Evolutionary conservation across 2,888 invertebrate species (phyloP), one percentile per base, ranked within the genome.

Genomic region (Metopia argyrocephala): DNA sequence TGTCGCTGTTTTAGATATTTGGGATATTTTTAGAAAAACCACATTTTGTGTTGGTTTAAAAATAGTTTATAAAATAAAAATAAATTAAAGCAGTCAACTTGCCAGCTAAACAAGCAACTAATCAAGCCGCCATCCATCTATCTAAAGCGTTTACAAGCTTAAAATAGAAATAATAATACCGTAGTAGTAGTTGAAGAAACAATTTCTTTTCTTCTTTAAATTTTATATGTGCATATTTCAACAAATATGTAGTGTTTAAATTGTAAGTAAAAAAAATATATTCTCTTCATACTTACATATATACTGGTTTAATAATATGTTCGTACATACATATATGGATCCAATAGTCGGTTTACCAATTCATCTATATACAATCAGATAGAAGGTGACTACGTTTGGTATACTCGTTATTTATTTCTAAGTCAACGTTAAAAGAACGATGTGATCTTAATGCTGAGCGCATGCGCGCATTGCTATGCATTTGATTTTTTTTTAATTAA

Each of bases 11-110:
- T 21, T 59, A 27, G 46, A 69, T 52, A 48, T 56, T 59, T 78
- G 74, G 71, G 79, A 76, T 85, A 85, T 85, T 85, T 85, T 85
- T 85, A 85, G 85, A 81, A 82, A 84, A 83, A 83, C 82, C 83
- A 82, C 83, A 84, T 82, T 84, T 83, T 81, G 79, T 76, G 70
- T 78, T 68, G 74, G 76, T 82, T 79, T 84, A 84, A 79, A 84
- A 84, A 84, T 84, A 84, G 84, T 83, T 76, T 76, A 65, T 68
- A 54, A 68, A 18, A 48, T 65, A 68, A 73, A 52, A 6, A 61
- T 27, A 38, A 66, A 61, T 28, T 48, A 61, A 31, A 59, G 25
- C 54, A 62, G 20, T 62, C 25, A 9, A 38, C 31, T 52, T 9
- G 46, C 20, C 62, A 45, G 23, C 28, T 31, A 25, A 62, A 66